These are phyloP conservation scores for Sebastes elongatus DNA, from an alignment of 2,797 vertebrate genomes.

Conservation along the genomic window DNA sequence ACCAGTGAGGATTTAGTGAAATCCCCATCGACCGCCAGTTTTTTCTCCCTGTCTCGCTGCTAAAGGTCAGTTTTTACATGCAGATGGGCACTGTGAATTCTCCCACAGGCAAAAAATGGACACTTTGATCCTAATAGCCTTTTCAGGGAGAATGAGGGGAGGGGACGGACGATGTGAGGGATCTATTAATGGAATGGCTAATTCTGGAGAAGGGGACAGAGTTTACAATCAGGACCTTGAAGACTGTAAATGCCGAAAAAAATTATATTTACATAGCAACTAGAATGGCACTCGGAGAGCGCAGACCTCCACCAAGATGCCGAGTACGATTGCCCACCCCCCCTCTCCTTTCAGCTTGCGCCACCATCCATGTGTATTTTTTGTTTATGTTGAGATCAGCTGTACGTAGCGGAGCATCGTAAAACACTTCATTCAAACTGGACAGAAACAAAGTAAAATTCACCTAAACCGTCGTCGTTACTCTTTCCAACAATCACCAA, in stretches of 20 bases:
- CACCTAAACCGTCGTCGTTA: too few species aligned
- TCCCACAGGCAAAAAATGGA: conserved; percentile 48
- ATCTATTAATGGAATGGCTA: conserved; percentile 41
- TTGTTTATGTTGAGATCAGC: too few species aligned
- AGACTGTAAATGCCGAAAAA: not conserved
- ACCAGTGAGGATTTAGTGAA: conserved; percentile 29
- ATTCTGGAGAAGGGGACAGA: conserved; percentile 22
- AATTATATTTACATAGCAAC: not conserved
- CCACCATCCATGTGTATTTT: too few species aligned
- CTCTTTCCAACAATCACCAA: too few species aligned
- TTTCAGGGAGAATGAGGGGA: conserved; percentile 34
- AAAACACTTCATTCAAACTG: too few species aligned
- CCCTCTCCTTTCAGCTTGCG: too few species aligned
- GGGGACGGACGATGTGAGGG: not conserved
- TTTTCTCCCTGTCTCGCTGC: conserved; percentile 14
- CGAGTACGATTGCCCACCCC: too few species aligned
- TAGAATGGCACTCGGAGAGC: too few species aligned
- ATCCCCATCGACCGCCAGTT: conserved; percentile 35
- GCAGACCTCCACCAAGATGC: too few species aligned
- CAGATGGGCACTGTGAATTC: conserved; percentile 47
- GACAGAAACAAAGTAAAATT: too few species aligned
- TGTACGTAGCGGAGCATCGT: too few species aligned
- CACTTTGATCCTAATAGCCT: conserved; percentile 58
- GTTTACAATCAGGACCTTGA: conserved; percentile 6
- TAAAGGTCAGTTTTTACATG: conserved; percentile 73